phyloP scores from a whole-genome alignment of 2,113 vertebrate species.

The Heteronetta atricapilla region DNA sequence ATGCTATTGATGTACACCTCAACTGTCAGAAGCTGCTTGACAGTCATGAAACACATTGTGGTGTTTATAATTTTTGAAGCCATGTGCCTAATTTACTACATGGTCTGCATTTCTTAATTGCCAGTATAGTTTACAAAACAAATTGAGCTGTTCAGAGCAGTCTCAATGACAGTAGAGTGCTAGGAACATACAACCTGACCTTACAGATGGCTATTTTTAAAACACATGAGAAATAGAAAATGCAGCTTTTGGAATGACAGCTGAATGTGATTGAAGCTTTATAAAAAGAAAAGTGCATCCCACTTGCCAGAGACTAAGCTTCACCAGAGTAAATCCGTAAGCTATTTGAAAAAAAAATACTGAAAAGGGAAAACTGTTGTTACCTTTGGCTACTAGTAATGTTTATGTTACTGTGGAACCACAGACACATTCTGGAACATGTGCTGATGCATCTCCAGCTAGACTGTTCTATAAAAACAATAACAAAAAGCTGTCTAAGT shows the following conservation, averaged over 20 bases:
- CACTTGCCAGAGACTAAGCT: neutral
- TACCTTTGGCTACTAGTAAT: neutral
- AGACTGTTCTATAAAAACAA: neutral
- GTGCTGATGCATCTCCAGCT: neutral
- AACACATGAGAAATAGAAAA: neutral
- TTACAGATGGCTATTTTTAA: neutral
- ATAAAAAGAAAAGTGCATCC: neutral
- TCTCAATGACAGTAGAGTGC: neutral
- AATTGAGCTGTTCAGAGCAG: rapidly evolving
- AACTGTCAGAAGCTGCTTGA: neutral
- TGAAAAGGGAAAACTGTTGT: neutral
- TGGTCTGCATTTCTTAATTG: neutral
- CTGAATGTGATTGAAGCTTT: neutral
- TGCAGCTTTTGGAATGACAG: neutral
- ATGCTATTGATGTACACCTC: neutral
- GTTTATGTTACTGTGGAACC: neutral
- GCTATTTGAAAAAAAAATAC: neutral
- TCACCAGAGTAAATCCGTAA: neutral
- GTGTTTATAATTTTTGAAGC: neutral
- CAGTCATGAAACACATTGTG: neutral
- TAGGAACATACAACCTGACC: neutral
- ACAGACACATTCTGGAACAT: rapidly evolving
- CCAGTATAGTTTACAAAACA: neutral
- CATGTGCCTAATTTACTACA: neutral
- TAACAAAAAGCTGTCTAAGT: neutral